Evolutionary conservation across 2,888 invertebrate species (phyloP).

Genomic region (Apotomis turbidana): DNA sequence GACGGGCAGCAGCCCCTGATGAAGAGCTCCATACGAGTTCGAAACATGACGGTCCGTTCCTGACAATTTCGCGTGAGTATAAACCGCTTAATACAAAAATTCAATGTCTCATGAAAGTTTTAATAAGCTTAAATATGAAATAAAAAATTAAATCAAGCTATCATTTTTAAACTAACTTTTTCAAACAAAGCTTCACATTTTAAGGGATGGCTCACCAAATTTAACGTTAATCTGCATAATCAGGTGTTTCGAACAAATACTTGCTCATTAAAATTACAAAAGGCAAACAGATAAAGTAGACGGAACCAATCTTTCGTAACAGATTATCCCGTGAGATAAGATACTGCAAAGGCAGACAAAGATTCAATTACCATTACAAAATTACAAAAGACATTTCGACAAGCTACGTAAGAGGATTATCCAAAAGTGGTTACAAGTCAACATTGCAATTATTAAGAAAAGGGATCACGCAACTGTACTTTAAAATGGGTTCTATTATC

Average conservation of each 20-base stretch:
- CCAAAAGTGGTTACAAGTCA: slow-evolving; percentile 38
- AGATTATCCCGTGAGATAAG: slow-evolving; percentile 66
- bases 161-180: background rate
- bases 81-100: too few relatives aligned
- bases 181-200: background rate
- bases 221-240: slow-evolving; percentile 52
- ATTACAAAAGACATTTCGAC: slow-evolving; percentile 52
- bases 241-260: slow-evolving; percentile 56
- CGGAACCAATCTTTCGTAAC: slow-evolving; percentile 65
- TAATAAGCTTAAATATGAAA: too few relatives aligned
- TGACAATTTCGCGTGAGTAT: too few relatives aligned
- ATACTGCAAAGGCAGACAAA: slow-evolving; percentile 58
- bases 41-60: too few relatives aligned
- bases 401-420: slow-evolving; percentile 42
- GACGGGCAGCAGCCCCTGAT: too few relatives aligned
- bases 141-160: background rate
- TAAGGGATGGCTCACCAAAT: slow-evolving; percentile 43
- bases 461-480: slow-evolving; percentile 34
- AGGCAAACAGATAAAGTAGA: slow-evolving; percentile 55
- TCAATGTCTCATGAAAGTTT: too few relatives aligned
- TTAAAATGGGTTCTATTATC: slow-evolving; percentile 23
- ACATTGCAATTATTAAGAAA: slow-evolving; percentile 38
- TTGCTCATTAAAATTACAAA: slow-evolving; percentile 69
- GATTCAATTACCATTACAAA: slow-evolving; percentile 73
- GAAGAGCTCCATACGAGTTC: too few relatives aligned